Evolutionary conservation across 2,113 vertebrate species (phyloP).

Genomic region (Struthio camelus): DNA sequence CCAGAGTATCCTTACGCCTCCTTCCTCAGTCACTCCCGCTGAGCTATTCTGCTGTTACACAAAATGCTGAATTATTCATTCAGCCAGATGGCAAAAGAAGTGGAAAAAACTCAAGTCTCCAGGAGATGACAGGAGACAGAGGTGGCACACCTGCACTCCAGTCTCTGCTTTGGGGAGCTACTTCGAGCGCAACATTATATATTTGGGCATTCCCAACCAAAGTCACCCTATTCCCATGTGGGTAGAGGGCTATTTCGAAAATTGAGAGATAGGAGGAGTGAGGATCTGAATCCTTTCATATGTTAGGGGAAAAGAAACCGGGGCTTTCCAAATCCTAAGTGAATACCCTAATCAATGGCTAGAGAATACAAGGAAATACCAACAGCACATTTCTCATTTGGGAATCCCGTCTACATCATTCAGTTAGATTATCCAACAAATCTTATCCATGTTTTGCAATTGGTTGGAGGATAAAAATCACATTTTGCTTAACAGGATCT

Average conservation of each 20-base stretch:
- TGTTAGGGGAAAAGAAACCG: not conserved
- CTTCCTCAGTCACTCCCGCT: not conserved
- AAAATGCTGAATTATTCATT: constrained; percentile 32
- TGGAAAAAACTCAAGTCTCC: not conserved
- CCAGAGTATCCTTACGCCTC: not conserved
- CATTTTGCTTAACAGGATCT: not conserved
- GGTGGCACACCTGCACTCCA: not conserved
- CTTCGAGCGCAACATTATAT: not conserved
- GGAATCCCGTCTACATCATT: not conserved
- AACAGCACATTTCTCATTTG: not conserved
- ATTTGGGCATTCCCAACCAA: not conserved
- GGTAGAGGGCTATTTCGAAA: not conserved
- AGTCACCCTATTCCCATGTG: not conserved
- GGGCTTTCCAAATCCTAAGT: not conserved
- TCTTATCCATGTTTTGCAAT: not conserved
- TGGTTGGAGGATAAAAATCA: not conserved
- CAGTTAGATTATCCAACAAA: not conserved
- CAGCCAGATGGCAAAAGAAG: constrained; percentile 20
- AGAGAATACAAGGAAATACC: accelerated
- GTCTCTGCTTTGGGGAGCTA: not conserved
- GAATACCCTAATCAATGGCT: not conserved
- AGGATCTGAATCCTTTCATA: not conserved
- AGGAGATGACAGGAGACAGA: not conserved
- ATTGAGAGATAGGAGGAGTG: not conserved
- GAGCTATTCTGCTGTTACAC: not conserved